Percentiles rank a stretch among this genome's conserved stretches.
Conservation (phyloP, 2,113 vertebrate genomes). For the Rhagologus leucostigma region DNA sequence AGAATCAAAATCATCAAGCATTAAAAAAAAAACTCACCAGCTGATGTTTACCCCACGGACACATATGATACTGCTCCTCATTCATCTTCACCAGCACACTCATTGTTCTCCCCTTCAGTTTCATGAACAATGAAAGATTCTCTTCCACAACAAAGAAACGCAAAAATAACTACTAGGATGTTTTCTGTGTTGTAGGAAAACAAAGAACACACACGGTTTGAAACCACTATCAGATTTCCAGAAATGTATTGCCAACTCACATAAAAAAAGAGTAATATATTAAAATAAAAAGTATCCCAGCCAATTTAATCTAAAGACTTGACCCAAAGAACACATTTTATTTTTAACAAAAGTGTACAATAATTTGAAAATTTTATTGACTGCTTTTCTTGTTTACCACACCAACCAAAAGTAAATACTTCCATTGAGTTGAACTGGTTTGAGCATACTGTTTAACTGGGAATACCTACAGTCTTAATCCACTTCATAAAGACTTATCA, state of each 20-base stretch:
- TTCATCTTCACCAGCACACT: conserved; percentile 4
- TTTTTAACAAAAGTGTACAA: not conserved
- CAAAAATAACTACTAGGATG: not conserved
- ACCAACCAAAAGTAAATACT: not conserved
- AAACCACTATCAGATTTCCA: not conserved
- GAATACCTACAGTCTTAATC: not conserved
- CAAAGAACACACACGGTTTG: not conserved
- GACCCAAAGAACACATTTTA: not conserved
- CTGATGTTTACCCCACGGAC: conserved; percentile 15
- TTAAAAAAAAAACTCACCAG: not conserved
- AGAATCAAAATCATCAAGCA: not conserved
- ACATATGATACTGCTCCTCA: not conserved
- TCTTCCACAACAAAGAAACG: not conserved
- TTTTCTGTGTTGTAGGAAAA: not conserved
- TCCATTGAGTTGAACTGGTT: not conserved
- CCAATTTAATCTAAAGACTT: not conserved
- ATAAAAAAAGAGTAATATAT: not conserved
- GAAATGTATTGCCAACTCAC: not conserved
- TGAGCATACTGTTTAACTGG: not conserved
- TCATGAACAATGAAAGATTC: conserved; percentile 26
- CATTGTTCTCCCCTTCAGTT: not conserved
- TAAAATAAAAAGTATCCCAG: not conserved
- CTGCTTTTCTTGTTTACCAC: not conserved
- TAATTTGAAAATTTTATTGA: not conserved
- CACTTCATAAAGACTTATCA: not conserved